Conservation (phyloP, 2,113 vertebrate species). For the Agelaius phoeniceus region DNA sequence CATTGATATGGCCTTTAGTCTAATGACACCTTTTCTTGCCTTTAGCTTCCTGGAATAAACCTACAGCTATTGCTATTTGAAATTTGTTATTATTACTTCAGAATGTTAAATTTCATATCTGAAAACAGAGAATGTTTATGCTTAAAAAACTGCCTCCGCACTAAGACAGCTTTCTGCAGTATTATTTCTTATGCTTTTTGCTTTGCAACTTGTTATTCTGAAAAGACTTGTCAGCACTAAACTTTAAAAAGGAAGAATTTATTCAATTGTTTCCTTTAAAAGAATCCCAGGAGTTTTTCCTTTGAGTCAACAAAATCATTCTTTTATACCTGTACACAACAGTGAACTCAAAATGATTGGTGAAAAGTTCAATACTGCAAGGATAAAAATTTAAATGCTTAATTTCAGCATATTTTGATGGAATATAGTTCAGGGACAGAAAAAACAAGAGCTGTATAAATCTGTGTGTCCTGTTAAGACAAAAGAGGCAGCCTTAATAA, state of each 20-base stretch:
- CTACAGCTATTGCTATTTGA: background rate
- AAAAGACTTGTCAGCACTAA: background rate
- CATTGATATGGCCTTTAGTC: background rate
- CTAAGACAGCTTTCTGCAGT: background rate
- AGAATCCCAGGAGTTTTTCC: background rate
- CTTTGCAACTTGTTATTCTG: background rate
- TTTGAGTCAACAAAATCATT: background rate
- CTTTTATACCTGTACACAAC: background rate
- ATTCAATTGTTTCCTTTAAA: background rate
- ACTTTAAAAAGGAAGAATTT: background rate
- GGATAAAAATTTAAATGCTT: background rate
- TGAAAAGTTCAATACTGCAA: background rate
- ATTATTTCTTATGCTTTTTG: background rate
- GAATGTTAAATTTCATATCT: background rate
- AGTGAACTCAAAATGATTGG: background rate
- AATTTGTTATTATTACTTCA: background rate
- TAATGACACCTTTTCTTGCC: background rate
- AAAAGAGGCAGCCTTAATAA: background rate
- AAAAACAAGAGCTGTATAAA: background rate
- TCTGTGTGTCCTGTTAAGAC: background rate
- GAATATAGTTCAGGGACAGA: background rate
- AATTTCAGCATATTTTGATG: background rate
- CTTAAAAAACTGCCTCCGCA: background rate
- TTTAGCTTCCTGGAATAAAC: background rate
- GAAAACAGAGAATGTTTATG: background rate